Base-by-base conservation (phyloP, 2,797 vertebrate species). In the Oophaga sylvatica region DNA sequence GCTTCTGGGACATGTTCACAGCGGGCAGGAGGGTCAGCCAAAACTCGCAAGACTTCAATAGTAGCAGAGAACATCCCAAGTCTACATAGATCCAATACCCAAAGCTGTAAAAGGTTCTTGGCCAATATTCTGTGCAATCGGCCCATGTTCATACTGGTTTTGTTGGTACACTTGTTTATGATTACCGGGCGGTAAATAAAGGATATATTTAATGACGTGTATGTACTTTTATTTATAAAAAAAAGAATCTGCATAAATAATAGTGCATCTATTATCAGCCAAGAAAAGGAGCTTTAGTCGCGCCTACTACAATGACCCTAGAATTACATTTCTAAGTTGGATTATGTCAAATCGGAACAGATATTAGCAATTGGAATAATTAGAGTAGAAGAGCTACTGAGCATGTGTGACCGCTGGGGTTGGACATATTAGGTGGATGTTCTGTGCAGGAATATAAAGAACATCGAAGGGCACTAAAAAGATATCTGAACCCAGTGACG, bases 41-140 rank as follows among this genome's bases (percentile, higher is more conserved):
- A 91, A 0, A 90, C 91, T 87, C 94, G 93, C 91, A 95, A 92
- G 91, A 93, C 82, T 88, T 93, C 93, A 86, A 68, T 0, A 92
- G 75, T n/a, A 91, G 81, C 89, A 94, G 92, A 91, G 93, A 94
- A n/a, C 92, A 90, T 1, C 62, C 92, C 31, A 87, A 83, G 3
- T 86, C 91, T 82, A 90, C 77, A 0, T 90, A 79, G 91, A 90
- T 22, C 3, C 75, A 59, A 9, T 8, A 70, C 20, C n/a, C 1
- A 16, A 90, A 84, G 86, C 78, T 63, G 56, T 19, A 5, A 77
- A n/a, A n/a, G 45, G 13, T 26, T 60, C 17, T 20, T 3, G 53
- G 6, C 4, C 5, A 29, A 35, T 57, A 48, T 71, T 48, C 57
- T 62, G 3, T 45, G 57, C 10, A 31, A 41, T 84, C 15, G 35